Percentiles rank a stretch among this genome's conserved stretches.
Conservation (phyloP, 2,888 invertebrate species). For the Glaucopsyche alexis region DNA sequence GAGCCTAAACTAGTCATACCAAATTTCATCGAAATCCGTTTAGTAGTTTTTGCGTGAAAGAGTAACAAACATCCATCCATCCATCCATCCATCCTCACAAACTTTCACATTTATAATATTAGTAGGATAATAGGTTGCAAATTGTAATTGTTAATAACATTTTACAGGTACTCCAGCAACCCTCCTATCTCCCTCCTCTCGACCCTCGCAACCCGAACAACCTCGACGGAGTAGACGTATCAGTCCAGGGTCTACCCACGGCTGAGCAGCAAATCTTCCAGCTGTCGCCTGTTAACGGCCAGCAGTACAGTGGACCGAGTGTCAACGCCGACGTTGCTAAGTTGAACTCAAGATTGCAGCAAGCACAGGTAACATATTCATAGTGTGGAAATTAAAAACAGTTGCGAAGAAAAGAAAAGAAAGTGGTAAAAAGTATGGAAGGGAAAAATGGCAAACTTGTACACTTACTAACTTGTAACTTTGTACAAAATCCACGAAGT, state of each 20-base stretch:
- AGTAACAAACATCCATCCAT: too few relatives aligned
- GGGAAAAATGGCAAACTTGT: too few relatives aligned
- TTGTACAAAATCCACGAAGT: too few relatives aligned
- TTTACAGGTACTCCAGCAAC: constrained; percentile 42
- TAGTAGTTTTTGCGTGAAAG: too few relatives aligned
- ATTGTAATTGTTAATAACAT: not conserved
- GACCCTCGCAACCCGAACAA: constrained; percentile 49
- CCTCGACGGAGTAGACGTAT: constrained; percentile 58
- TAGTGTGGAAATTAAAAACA: not conserved
- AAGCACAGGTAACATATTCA: constrained; percentile 57
- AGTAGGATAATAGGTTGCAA: too few relatives aligned
- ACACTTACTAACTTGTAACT: too few relatives aligned
- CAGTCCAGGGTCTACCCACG: constrained; percentile 67
- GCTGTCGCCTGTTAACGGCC: constrained; percentile 63
- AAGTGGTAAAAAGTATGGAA: too few relatives aligned
- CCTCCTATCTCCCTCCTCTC: constrained; percentile 58
- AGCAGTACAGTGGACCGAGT: constrained; percentile 60
- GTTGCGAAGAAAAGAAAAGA: too few relatives aligned
- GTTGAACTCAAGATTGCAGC: constrained; percentile 57
- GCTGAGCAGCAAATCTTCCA: constrained; percentile 65
- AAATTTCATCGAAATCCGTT: too few relatives aligned
- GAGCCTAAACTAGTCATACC: too few relatives aligned
- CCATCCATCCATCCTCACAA: too few relatives aligned
- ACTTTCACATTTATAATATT: too few relatives aligned
- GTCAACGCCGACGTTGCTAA: constrained; percentile 59